These are phyloP conservation scores for Coelopa frigida DNA, from an alignment of 1,140 invertebrate species.

Conservation along the genomic window DNA sequence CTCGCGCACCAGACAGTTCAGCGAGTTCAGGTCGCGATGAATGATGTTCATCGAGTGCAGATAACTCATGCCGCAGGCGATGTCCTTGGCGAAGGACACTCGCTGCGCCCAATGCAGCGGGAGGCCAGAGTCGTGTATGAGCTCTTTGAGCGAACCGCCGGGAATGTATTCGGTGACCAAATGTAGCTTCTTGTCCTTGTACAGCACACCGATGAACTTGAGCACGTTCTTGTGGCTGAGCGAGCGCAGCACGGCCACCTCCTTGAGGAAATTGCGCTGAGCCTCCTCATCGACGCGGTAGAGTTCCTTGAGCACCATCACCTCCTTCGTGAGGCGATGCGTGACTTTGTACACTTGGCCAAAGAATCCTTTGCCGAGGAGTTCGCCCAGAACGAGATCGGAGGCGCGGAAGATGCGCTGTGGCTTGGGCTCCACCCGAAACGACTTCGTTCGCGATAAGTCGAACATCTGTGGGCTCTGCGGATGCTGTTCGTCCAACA, in stretches of 20 bases:
- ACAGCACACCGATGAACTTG: slow-evolving; percentile 86
- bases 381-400: slow-evolving; percentile 77
- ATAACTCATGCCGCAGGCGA: slow-evolving; percentile 88
- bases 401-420: slow-evolving; percentile 81
- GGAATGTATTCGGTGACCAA: slow-evolving; percentile 88
- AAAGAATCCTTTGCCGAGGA: slow-evolving; percentile 89
- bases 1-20: slow-evolving; percentile 89
- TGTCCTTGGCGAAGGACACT: slow-evolving; percentile 81
- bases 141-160: slow-evolving; percentile 79
- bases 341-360: slow-evolving; percentile 88
- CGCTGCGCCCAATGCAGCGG: slow-evolving; percentile 74
- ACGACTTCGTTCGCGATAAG: slow-evolving; percentile 77
- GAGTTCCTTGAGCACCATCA: slow-evolving; percentile 92
- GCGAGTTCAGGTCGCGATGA: slow-evolving; percentile 92
- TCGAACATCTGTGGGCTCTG: slow-evolving; percentile 52
- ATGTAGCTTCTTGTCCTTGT: slow-evolving; percentile 86
- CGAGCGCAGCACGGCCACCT: slow-evolving; percentile 82
- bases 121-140: slow-evolving; percentile 54
- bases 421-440: slow-evolving; percentile 65
- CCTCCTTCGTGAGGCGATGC: slow-evolving; percentile 79
- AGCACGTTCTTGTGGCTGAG: slow-evolving; percentile 85
- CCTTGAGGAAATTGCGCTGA: slow-evolving; percentile 88
- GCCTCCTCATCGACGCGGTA: slow-evolving; percentile 90
- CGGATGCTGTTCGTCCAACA: slow-evolving; percentile 58
- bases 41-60: slow-evolving; percentile 91